A percentile compares a stretch with the other conserved stretches of the same genome.
Conservation (phyloP, 2,113 vertebrate species). For the Egretta garzetta region DNA sequence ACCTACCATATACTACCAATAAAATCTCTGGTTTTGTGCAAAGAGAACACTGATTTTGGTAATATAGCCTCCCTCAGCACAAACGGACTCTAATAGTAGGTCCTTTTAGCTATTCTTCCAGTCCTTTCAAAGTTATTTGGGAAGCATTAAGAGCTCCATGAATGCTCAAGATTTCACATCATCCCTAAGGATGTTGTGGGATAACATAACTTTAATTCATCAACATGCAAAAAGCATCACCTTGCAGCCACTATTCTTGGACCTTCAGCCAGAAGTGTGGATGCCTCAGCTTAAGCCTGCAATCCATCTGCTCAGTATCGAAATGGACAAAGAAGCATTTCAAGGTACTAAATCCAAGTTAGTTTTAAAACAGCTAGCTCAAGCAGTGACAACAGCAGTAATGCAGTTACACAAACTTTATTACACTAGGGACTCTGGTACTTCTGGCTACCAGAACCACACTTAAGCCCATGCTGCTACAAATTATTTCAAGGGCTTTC, state of each 20-base stretch:
- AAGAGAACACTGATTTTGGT: not conserved
- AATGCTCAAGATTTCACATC: not conserved
- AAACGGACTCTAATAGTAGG: accelerated
- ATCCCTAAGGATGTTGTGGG: not conserved
- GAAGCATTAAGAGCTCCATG: not conserved
- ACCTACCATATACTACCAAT: no score
- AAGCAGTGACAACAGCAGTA: not conserved
- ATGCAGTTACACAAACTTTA: not conserved
- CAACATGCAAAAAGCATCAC: not conserved
- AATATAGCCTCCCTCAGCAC: not conserved
- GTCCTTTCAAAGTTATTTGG: not conserved
- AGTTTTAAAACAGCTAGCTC: not conserved
- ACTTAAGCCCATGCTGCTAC: not conserved
- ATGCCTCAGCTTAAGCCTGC: not conserved
- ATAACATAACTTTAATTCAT: not conserved
- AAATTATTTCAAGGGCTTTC: not conserved
- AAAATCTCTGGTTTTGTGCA: not conserved
- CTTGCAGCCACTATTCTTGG: not conserved
- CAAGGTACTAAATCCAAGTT: not conserved
- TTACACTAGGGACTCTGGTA: not conserved
- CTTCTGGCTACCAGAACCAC: not conserved
- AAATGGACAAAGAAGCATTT: not conserved
- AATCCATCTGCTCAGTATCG: not conserved
- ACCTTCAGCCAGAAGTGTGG: not conserved
- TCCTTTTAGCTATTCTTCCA: not conserved